Percentiles rank a stretch among this genome's conserved stretches.
phyloP scores from a whole-genome alignment of 2,113 vertebrate genomes.

The Pitta sordida region DNA sequence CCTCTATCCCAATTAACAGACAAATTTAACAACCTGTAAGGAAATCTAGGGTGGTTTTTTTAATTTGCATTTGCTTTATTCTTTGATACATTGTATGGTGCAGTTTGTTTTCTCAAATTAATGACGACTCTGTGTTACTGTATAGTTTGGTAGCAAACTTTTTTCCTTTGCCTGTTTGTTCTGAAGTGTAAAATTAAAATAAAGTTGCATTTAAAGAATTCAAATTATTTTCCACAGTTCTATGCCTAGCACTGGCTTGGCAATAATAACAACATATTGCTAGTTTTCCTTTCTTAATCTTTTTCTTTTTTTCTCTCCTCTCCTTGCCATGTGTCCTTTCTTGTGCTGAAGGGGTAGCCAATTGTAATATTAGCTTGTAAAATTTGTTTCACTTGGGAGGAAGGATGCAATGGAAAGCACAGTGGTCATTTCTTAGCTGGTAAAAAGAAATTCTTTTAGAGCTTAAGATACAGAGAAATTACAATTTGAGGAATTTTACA shows the following conservation, averaged over 20 bases:
- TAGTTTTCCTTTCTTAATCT: neutral
- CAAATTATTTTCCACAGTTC: neutral
- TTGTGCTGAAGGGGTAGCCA: slow-evolving; percentile 18
- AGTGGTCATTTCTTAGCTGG: neutral
- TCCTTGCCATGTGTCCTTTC: slow-evolving; percentile 5
- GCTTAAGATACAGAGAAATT: neutral
- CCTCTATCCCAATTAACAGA: neutral
- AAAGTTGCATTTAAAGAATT: neutral
- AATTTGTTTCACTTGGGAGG: slow-evolving; percentile 52
- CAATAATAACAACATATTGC: neutral
- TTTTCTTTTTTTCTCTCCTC: neutral
- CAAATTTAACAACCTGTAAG: neutral
- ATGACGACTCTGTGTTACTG: neutral
- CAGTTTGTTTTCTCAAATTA: neutral
- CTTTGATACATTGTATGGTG: neutral
- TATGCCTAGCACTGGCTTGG: neutral
- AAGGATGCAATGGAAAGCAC: slow-evolving; percentile 45
- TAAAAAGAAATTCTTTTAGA: neutral
- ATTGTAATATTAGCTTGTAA: slow-evolving; percentile 5
- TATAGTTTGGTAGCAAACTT: neutral
- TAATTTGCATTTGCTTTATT: neutral
- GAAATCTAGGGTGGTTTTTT: neutral
- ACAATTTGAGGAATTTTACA: neutral
- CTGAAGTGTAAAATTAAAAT: neutral
- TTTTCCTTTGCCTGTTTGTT: neutral